These are phyloP conservation scores for Pseudococcus longispinus DNA, from an alignment of 2,888 invertebrate genomes.

Conservation along the genomic window DNA sequence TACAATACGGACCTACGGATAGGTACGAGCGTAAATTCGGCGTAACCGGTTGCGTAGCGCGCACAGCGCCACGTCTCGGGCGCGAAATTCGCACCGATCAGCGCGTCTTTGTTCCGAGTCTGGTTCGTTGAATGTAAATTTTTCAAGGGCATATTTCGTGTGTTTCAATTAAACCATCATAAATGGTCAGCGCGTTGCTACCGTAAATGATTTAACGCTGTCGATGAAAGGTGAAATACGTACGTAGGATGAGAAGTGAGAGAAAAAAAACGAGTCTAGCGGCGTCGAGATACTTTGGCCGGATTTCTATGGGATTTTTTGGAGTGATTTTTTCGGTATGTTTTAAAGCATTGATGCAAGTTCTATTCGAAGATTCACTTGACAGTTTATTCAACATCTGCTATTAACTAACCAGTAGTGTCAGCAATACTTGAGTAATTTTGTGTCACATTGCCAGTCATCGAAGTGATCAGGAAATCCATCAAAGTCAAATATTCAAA, in stretches of 20 bases:
- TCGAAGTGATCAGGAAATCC: too few species aligned
- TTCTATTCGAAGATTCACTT: too few species aligned
- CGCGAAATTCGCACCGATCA: slow-evolving; percentile 10
- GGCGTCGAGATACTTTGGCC: not conserved
- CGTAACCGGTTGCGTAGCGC: slow-evolving; percentile 26
- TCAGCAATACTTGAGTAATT: too few species aligned
- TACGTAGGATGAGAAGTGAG: not conserved
- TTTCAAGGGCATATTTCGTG: slow-evolving; percentile 1
- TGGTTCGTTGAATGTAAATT: slow-evolving; percentile 14
- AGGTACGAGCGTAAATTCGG: not conserved
- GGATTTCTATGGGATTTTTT: not conserved
- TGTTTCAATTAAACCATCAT: slow-evolving; percentile 3
- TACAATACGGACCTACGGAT: not conserved
- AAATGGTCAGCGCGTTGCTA: not conserved
- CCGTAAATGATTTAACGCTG: not conserved
- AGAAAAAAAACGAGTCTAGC: not conserved
- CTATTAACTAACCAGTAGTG: too few species aligned
- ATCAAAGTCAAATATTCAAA: too few species aligned
- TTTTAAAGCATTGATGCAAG: too few species aligned
- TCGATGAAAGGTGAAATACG: not conserved
- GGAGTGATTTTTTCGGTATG: too few species aligned
- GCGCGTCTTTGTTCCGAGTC: not conserved
- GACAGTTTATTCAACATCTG: too few species aligned
- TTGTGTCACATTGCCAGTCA: too few species aligned
- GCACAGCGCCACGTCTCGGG: not conserved